phyloP scores from a whole-genome alignment of 2,113 vertebrate genomes.

The Dicrurus megarhynchus region DNA sequence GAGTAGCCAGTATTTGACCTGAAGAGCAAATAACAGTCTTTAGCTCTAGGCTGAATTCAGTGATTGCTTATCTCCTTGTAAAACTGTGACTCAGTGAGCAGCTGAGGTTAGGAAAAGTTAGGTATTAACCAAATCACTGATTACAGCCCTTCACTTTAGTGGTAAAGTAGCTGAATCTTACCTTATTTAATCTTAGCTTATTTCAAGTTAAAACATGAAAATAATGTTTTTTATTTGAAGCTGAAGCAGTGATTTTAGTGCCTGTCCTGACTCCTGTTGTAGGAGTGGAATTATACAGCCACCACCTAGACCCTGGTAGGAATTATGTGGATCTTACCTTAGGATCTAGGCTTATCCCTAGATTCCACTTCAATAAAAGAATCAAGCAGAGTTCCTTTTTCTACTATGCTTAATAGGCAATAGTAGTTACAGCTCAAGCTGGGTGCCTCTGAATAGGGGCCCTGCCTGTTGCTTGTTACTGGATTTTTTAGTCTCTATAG shows the following conservation, averaged over 20 bases:
- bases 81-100: background rate
- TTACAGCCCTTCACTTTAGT: background rate
- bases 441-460: background rate
- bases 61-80: background rate
- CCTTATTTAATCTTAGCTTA: background rate
- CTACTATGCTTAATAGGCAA: background rate
- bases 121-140: background rate
- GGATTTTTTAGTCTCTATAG: background rate
- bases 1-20: background rate
- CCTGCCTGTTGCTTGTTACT: background rate
- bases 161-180: background rate
- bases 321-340: background rate
- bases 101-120: background rate
- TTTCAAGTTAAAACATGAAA: background rate
- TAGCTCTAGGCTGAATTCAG: background rate
- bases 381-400: background rate
- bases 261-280: background rate
- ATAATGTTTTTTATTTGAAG: background rate
- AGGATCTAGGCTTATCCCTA: background rate
- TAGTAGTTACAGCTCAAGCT: background rate
- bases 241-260: background rate
- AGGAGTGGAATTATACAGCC: background rate
- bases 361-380: background rate
- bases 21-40: background rate
- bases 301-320: background rate